phyloP scores from a whole-genome alignment of 2,797 vertebrate species.

The Betta splendens region DNA sequence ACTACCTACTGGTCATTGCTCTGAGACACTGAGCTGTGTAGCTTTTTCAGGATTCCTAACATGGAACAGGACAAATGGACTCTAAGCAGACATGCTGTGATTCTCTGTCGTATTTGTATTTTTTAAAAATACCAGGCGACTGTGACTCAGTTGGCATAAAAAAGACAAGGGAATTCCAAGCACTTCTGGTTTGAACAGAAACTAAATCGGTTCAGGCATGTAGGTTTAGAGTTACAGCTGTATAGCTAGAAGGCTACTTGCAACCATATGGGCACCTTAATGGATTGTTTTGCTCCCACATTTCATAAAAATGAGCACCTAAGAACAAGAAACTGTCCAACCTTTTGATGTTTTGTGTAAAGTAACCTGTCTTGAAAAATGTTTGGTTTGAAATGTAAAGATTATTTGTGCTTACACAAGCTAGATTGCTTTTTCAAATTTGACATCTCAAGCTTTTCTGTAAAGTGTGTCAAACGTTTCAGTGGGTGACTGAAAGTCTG shows the following conservation, averaged over 20 bases:
- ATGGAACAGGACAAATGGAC: conserved; percentile 32
- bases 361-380: conserved; percentile 71
- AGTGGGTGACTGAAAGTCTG: conserved; percentile 31
- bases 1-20: conserved; percentile 59
- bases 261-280: conserved; percentile 54
- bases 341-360: conserved; percentile 69
- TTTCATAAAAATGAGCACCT: conserved; percentile 35
- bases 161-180: conserved; percentile 13
- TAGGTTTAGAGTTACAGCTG: conserved; percentile 35
- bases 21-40: conserved; percentile 39
- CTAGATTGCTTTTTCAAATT: conserved; percentile 38
- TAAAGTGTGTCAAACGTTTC: conserved; percentile 39
- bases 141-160: conserved; percentile 59
- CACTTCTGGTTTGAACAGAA: conserved; percentile 29
- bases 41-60: conserved; percentile 53
- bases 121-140: conserved; percentile 69
- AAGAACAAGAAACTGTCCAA: conserved; percentile 39
- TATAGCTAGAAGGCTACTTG: conserved; percentile 41
- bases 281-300: conserved; percentile 42
- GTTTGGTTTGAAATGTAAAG: conserved; percentile 39
- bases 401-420: conserved; percentile 48
- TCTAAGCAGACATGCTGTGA: conserved; percentile 40
- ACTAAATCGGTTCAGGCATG: conserved; percentile 26
- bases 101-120: conserved; percentile 52
- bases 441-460: conserved; percentile 39